phyloP scores from a whole-genome alignment of 2,888 invertebrate species.

The Neoitamus cyanurus region DNA sequence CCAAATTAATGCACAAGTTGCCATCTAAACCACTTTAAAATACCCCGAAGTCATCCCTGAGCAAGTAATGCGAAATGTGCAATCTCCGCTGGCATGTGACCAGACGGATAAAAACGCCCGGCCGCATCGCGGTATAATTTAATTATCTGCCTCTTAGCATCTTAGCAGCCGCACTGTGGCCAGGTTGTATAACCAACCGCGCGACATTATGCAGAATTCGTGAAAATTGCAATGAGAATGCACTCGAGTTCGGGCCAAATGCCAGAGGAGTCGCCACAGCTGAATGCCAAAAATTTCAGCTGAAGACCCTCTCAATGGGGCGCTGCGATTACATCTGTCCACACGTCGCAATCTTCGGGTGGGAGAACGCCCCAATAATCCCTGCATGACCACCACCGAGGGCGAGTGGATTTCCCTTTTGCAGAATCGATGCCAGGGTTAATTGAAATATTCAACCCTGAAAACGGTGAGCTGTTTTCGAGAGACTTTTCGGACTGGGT shows the following conservation, averaged over 20 bases:
- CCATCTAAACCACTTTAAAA: background rate
- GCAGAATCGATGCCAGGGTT: slow-evolving; percentile 7
- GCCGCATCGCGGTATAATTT: slow-evolving; percentile 11
- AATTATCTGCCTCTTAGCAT: slow-evolving; percentile 15
- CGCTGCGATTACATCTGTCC: slow-evolving; percentile 12
- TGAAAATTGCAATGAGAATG: slow-evolving; percentile 15
- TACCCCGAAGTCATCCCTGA: slow-evolving; percentile 6
- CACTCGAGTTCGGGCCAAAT: background rate
- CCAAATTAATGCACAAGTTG: background rate
- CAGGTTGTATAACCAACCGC: slow-evolving; percentile 9
- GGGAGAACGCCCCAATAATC: background rate
- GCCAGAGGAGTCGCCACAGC: slow-evolving; percentile 11
- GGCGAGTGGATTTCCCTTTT: background rate
- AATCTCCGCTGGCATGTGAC: slow-evolving; percentile 18
- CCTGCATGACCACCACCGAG: background rate
- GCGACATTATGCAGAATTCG: slow-evolving; percentile 11
- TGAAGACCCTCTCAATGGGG: background rate
- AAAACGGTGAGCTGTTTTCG: background rate
- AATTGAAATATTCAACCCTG: slow-evolving; percentile 33
- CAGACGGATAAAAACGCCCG: background rate
- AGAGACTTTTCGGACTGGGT: background rate
- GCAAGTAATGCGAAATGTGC: background rate
- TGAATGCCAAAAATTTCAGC: slow-evolving; percentile 28
- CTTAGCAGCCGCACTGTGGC: background rate
- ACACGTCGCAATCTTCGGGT: background rate